Base-by-base conservation (phyloP, 2,113 vertebrate species). In the Pituophis catenifer region DNA sequence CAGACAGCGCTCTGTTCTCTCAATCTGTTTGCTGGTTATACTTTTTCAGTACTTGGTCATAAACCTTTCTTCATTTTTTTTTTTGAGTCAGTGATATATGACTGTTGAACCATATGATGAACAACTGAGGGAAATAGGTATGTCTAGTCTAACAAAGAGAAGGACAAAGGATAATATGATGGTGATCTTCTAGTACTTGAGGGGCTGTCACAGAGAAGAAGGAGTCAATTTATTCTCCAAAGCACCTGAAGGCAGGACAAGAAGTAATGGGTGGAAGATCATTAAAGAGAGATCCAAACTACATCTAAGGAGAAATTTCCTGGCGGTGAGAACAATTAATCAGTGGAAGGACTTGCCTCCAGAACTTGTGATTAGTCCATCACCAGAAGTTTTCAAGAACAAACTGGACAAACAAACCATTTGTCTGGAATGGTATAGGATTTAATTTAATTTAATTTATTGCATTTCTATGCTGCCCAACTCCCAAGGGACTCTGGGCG, bases 61-160 rank as follows among this genome's bases (percentile, higher is more conserved):
- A 93, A 26, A 94, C 50, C 85, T 26, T 33, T 89, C 86, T 24
- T 53, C 86, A 91, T 65, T 0, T 5, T 24, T 81, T 44, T 48
- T 44, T 62, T 23, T 21, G 75, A 95, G 91, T 89, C 93, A 95
- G 92, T 89, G 94, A 17, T 29, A 92, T 62, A n/a, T 70, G 29
- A n/a, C 62, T 70, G 26, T 11, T 70, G 5, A 70, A 70, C 62
- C 29, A n/a, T 70, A 70, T 70, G 62, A 70, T n/a, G 29, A 70
- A 70, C 26, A 70, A 33, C 12, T 70, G 29, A 70, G 29, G 5
- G 12, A 70, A 70, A n/a, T 70, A 15, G 65, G 29, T 15, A 70
- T 70, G 29, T 33, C 29, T 15, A 70, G 65, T 70, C 29, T 33
- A 33, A 70, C 65, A 33, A 70, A 70, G 65, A 70, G 29, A 70